Evolutionary conservation across 2,113 vertebrate genomes (phyloP), one percentile per base, ranked within the genome.

Genomic region (Anthoscopus minutus): DNA sequence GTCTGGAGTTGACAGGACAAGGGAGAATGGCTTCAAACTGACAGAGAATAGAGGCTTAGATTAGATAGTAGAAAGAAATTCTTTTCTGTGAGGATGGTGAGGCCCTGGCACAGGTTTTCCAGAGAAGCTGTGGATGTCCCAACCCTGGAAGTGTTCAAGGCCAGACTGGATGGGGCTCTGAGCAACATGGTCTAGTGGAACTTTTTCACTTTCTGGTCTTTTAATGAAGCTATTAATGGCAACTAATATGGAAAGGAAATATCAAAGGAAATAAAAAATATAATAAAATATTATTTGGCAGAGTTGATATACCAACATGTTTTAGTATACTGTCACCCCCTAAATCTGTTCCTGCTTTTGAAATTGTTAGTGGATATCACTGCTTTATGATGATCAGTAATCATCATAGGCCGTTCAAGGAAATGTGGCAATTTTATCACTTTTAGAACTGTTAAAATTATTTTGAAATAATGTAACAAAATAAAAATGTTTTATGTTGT

Each of bases 71-170:
- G 27, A 21, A 44, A 22, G 7, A 37, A 57, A 25, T 37, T 57
- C 1, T 57, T 72, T 1, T 0, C 31, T 44, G 7, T 44, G 12
- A 33, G 4, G 4, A 1, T 44, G 22, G 0, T 51, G 27, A 58
- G 22, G 5, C 18, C 0, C 18, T 50, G 44, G 4, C 1, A 51
- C 18, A 58, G 3, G 19, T 10, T 38, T 0, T 6, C 15, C 28
- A 44, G 33, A 5, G 50, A 58, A 44, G 2, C 2, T 44, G 12
- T 50, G 10, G 10, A 0, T 57, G 22, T 1, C 7, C 8, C 15
- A 33, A 35, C 12, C 17, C 18, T 65, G 37, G 11, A 5, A 50
- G 2, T 38, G 33, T 38, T n/a, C 27, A 81, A 66, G 27, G 37
- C 3, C 18, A 51, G 20, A 2, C 0, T 81, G 33, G 38, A 24